phyloP scores from a whole-genome alignment of 2,113 vertebrate genomes.

The Parotia lawesii region DNA sequence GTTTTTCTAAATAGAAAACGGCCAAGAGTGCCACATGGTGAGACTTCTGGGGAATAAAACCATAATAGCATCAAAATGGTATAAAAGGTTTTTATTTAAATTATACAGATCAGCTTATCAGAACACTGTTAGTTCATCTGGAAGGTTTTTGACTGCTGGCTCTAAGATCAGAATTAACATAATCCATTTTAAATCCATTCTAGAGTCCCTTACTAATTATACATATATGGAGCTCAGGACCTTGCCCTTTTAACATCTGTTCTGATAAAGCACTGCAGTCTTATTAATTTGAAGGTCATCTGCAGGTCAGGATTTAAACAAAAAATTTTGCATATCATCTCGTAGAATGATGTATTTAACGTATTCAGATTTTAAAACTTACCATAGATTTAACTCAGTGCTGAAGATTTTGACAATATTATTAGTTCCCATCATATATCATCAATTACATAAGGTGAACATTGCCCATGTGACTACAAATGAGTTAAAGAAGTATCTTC shows the following conservation, averaged over 20 bases:
- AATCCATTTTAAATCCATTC: slow-evolving; percentile 71
- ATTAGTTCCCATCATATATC: neutral
- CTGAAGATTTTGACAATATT: neutral
- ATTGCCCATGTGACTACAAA: neutral
- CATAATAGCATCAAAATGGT: slow-evolving; percentile 49
- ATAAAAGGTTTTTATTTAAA: slow-evolving; percentile 68
- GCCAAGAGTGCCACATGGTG: slow-evolving; percentile 38
- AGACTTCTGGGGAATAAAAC: slow-evolving; percentile 60
- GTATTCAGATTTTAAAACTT: neutral
- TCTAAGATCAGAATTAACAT: slow-evolving; percentile 67
- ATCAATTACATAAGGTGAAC: neutral
- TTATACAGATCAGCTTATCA: slow-evolving; percentile 66
- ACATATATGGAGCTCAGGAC: slow-evolving; percentile 50
- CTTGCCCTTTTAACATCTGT: slow-evolving; percentile 65
- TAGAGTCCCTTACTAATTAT: slow-evolving; percentile 60
- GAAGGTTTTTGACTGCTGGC: slow-evolving; percentile 59
- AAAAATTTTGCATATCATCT: slow-evolving; percentile 13
- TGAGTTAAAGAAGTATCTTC: neutral
- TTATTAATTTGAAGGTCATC: slow-evolving; percentile 62
- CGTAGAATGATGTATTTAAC: neutral
- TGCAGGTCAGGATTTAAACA: slow-evolving; percentile 54
- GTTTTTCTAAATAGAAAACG: slow-evolving; percentile 29
- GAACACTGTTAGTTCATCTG: slow-evolving; percentile 68
- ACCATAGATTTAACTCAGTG: neutral
- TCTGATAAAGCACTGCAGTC: slow-evolving; percentile 51